Evolutionary conservation across 2,797 vertebrate genomes (phyloP).

Genomic region (Leptodactylus fallax): DNA sequence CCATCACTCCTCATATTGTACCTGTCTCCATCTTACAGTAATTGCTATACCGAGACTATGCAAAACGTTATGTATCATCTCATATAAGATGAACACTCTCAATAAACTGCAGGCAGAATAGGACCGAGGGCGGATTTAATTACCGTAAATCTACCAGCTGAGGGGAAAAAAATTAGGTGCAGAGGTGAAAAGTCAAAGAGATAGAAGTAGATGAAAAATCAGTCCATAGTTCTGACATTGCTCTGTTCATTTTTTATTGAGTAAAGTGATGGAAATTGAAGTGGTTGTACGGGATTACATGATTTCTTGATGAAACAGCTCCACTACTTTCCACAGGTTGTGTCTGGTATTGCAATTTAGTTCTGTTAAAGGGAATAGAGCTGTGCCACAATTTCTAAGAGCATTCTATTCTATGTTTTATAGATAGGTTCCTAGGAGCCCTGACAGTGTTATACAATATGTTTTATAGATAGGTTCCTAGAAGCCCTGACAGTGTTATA

Average conservation of each 20-base stretch:
- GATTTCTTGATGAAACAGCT: neutral
- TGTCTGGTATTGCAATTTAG: neutral
- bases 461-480: too few species aligned
- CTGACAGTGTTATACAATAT: too few species aligned
- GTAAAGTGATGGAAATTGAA: neutral
- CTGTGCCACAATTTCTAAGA: too few species aligned
- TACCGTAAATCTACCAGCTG: slow-evolving; percentile 47
- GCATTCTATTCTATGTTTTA: too few species aligned
- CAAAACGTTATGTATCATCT: slow-evolving; percentile 50
- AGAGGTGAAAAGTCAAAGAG: slow-evolving; percentile 25
- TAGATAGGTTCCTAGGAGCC: too few species aligned
- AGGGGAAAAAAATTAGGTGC: neutral
- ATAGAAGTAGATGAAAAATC: neutral
- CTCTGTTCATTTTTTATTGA: neutral
- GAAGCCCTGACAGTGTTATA: too few species aligned
- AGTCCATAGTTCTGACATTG: neutral
- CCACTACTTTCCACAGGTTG: neutral
- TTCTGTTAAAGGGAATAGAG: too few species aligned
- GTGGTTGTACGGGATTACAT: neutral
- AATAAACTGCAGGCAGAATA: slow-evolving; percentile 33
- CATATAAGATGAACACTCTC: slow-evolving; percentile 44
- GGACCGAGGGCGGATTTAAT: slow-evolving; percentile 47
- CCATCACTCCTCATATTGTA: slow-evolving; percentile 50
- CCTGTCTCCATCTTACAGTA: slow-evolving; percentile 39
- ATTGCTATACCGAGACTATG: slow-evolving; percentile 51